phyloP scores from a whole-genome alignment of 2,888 invertebrate species.

The Drosophila nigricruria region DNA sequence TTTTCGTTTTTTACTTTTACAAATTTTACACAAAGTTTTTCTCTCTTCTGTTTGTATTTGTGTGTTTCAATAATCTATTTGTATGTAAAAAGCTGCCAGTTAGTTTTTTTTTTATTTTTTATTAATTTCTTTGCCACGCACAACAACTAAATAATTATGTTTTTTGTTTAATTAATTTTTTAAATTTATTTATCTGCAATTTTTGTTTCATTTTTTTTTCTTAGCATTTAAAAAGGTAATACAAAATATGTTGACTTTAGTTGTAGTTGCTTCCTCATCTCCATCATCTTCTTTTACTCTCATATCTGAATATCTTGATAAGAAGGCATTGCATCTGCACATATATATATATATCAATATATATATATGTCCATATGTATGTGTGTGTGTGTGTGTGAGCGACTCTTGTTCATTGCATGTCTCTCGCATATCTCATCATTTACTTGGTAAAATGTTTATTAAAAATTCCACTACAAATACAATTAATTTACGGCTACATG shows the following conservation, averaged over 20 bases:
- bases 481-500: slow-evolving; percentile 33
- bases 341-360: slow-evolving; percentile 8
- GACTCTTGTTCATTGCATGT: not conserved
- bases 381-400: not conserved
- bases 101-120: slow-evolving; percentile 10
- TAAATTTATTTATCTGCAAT: not conserved
- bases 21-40: slow-evolving; percentile 37
- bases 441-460: slow-evolving; percentile 45
- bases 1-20: slow-evolving; percentile 11
- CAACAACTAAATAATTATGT: slow-evolving; percentile 41
- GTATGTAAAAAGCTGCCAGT: slow-evolving; percentile 41
- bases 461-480: slow-evolving; percentile 54
- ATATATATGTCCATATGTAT: not conserved
- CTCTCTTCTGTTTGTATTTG: not conserved
- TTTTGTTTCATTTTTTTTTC: not conserved
- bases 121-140: slow-evolving; percentile 20
- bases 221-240: slow-evolving; percentile 67
- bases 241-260: slow-evolving; percentile 68
- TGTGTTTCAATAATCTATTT: not conserved
- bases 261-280: slow-evolving; percentile 17
- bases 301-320: slow-evolving; percentile 37
- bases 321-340: slow-evolving; percentile 40
- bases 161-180: not conserved
- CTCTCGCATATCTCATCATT: slow-evolving; percentile 14
- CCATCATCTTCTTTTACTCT: not conserved